These are phyloP conservation scores for Scylla paramamosain DNA, from an alignment of 1,140 invertebrate genomes.

Conservation along the genomic window DNA sequence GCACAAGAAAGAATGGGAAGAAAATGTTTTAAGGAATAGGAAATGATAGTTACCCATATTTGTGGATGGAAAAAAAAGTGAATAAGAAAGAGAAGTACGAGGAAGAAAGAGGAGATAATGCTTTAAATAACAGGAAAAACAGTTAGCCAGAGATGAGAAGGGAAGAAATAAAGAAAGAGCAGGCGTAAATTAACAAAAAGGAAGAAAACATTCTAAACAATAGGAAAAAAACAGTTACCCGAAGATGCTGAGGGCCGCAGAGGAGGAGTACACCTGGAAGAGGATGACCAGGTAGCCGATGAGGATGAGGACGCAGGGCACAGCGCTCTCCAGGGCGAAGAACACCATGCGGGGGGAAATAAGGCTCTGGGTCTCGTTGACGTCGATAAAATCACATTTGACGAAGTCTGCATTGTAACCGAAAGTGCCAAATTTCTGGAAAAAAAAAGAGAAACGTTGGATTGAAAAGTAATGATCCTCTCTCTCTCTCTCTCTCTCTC, in stretches of 20 bases:
- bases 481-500: neutral
- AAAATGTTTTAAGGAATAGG: too few relatives aligned
- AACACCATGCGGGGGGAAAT: constrained; percentile 63
- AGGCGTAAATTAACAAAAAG: neutral
- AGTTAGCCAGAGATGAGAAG: neutral
- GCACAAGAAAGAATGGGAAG: too few relatives aligned
- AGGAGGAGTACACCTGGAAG: constrained; percentile 65
- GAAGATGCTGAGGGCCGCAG: constrained; percentile 30
- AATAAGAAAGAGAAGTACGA: too few relatives aligned
- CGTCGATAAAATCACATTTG: constrained; percentile 74
- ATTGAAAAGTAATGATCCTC: neutral
- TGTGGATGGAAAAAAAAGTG: too few relatives aligned
- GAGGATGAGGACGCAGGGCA: constrained; percentile 75
- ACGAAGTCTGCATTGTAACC: constrained; percentile 69
- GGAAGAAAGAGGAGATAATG: too few relatives aligned
- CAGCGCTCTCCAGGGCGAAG: constrained; percentile 73
- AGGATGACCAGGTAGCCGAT: constrained; percentile 75
- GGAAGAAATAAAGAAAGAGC: neutral
- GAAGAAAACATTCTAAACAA: neutral
- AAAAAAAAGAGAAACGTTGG: neutral
- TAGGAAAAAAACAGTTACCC: neutral
- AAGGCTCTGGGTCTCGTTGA: neutral
- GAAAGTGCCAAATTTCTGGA: constrained; percentile 61
- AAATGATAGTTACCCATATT: too few relatives aligned
- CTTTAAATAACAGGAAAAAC: neutral